These are phyloP conservation scores for Psettodes erumei DNA, from an alignment of 2,113 vertebrate genomes.

Conservation along the genomic window DNA sequence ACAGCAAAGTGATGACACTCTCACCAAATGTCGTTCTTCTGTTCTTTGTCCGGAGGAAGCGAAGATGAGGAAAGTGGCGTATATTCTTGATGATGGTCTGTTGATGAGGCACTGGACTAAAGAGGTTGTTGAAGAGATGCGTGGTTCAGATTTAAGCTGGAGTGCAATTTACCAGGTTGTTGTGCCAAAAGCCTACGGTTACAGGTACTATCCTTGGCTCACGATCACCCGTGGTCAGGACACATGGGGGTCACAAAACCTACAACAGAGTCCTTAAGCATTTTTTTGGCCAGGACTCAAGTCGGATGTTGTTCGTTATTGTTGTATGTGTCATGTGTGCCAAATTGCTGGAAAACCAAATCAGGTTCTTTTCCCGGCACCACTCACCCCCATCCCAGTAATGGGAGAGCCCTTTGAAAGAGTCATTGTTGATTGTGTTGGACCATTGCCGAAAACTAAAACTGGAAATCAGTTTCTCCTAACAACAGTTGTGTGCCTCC, in stretches of 20 bases:
- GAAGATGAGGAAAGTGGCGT: neutral
- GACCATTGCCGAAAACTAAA: neutral
- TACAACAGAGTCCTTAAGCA: slow-evolving; percentile 1
- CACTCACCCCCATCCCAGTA: too few relatives aligned
- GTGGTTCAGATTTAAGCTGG: neutral
- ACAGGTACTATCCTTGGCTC: slow-evolving; percentile 9
- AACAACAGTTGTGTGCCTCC: neutral
- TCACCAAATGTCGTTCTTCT: neutral
- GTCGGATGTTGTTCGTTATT: slow-evolving; percentile 2
- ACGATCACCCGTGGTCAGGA: slow-evolving; percentile 6
- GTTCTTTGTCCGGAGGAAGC: neutral
- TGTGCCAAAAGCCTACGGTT: neutral
- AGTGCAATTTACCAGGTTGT: too few relatives aligned
- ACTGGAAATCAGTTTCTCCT: neutral
- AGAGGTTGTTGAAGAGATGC: too few relatives aligned
- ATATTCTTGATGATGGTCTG: neutral
- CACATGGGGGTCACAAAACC: slow-evolving; percentile 12
- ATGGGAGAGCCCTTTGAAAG: too few relatives aligned
- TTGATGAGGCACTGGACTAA: slow-evolving; percentile 7
- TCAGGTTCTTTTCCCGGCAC: neutral
- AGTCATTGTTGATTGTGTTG: too few relatives aligned
- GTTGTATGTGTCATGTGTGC: slow-evolving; percentile 7
- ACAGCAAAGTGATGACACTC: neutral
- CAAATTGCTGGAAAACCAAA: slow-evolving; percentile 25
- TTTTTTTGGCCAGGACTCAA: slow-evolving; percentile 38